Evolutionary conservation across 2,888 invertebrate genomes (phyloP), one percentile per base, ranked within the genome.

Genomic region (Hypomecis atomaria): DNA sequence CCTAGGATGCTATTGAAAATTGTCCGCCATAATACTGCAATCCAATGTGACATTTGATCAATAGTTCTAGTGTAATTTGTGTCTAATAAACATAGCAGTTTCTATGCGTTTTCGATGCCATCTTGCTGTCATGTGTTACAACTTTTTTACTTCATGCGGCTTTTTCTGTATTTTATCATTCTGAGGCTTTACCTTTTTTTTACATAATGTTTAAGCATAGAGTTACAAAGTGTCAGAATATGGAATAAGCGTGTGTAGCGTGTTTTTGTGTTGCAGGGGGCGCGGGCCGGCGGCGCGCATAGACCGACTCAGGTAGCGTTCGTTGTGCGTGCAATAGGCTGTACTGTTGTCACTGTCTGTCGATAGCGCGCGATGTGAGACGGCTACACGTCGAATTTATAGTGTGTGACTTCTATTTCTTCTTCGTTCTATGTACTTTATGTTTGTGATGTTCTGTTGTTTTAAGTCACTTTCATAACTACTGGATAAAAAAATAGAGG

Each of bases 281-380:
- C 83, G 91, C 77, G 76, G 80, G 84, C 80, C 80, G 91, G 79
- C 87, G 89, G 85, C 89, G 90, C 86, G 91, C 86, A 77, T 92
- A 92, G 88, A 87, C 87, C 86, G 85, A 86, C 77, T 66, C 90
- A 92, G 92, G 92, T 92, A 92, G 92, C 91, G 89, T 91, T 86
- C 90, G 91, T 90, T 93, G 93, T 93, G 92, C 93, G 93, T 93
- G 92, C 89, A 85, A 87, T 93, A 93, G 93, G 93, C 89, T 92
- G 89, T 89, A 90, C 87, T 93, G 91, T 92, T 90, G 89, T 91
- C 90, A 91, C 89, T 91, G 91, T 91, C 85, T 88, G 89, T 90
- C 85, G 81, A 86, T 90, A 91, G 91, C 87, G 89, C 88, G 90
- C 89, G 85, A 82, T 85, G 90, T 89, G 91, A 87, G 89, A 76